These are phyloP conservation scores for Noctilio leporinus DNA, from an alignment of 2,113 vertebrate genomes.

Conservation along the genomic window DNA sequence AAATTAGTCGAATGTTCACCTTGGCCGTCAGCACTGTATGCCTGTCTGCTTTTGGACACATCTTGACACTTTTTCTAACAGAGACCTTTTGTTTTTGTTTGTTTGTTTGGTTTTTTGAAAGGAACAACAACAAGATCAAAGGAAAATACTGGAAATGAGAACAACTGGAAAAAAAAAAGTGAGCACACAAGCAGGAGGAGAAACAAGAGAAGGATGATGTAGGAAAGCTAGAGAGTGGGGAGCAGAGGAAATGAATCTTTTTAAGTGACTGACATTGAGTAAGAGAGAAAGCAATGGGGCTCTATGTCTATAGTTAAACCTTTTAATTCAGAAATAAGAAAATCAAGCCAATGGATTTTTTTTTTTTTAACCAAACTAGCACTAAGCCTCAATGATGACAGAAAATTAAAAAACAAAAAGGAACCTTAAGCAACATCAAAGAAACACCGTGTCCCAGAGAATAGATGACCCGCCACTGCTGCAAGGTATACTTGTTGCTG, in stretches of 20 bases:
- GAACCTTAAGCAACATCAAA: constrained; percentile 26
- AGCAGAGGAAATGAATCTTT: background rate
- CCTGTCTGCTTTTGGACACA: constrained; percentile 3
- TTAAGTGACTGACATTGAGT: background rate
- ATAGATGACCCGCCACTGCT: background rate
- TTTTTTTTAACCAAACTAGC: constrained; percentile 40
- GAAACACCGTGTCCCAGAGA: background rate
- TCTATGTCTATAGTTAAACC: background rate
- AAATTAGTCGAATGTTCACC: background rate
- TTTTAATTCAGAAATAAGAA: constrained; percentile 39
- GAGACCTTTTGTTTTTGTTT: constrained; percentile 30
- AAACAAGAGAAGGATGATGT: background rate
- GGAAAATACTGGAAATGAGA: constrained; percentile 19
- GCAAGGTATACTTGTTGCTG: background rate
- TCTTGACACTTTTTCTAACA: background rate
- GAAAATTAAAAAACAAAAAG: background rate
- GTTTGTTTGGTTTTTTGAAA: constrained; percentile 38
- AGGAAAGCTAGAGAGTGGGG: background rate
- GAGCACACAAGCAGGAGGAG: background rate
- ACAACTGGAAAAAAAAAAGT: background rate
- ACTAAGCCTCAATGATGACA: background rate
- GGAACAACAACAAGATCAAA: background rate
- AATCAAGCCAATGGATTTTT: constrained; percentile 1
- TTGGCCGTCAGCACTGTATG: background rate
- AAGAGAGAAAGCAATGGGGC: background rate